These are phyloP conservation scores for Orientallactaga sibirica DNA, from an alignment of 2,797 vertebrate genomes.

Conservation along the genomic window DNA sequence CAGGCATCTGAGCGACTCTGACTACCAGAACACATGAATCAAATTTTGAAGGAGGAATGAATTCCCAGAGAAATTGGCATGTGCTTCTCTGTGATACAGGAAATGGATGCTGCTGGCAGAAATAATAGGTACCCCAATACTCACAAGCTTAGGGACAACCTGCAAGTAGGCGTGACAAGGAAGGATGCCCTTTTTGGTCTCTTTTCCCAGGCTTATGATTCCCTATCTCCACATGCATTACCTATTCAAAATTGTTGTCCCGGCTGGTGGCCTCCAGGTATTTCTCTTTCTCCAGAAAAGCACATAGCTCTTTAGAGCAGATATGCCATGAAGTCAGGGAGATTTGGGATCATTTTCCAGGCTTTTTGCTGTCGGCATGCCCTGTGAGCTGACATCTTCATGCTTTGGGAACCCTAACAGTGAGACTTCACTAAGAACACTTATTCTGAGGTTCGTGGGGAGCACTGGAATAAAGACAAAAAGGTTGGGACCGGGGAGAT, in stretches of 20 bases:
- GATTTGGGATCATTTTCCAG: background rate
- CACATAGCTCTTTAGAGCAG: background rate
- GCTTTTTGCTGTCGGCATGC: background rate
- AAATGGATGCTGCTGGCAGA: background rate
- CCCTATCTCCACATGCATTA: conserved; percentile 46
- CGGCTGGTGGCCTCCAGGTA: background rate
- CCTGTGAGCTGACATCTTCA: background rate
- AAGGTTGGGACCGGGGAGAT: too few species aligned
- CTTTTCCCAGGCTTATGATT: background rate
- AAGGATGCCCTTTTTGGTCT: background rate
- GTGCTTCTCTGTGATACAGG: background rate
- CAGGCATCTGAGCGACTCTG: background rate
- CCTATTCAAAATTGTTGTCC: background rate
- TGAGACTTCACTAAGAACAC: background rate
- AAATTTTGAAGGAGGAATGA: background rate
- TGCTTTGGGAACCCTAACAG: background rate
- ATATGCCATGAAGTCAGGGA: background rate
- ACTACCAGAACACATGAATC: background rate
- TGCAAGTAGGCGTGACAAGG: background rate
- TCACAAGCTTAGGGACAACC: background rate
- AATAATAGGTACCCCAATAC: background rate
- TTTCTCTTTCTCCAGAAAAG: background rate
- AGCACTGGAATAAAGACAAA: background rate
- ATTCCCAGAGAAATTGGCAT: background rate
- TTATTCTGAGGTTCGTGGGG: background rate